phyloP scores from a whole-genome alignment of 2,888 invertebrate genomes.

The Heliconius aoede region DNA sequence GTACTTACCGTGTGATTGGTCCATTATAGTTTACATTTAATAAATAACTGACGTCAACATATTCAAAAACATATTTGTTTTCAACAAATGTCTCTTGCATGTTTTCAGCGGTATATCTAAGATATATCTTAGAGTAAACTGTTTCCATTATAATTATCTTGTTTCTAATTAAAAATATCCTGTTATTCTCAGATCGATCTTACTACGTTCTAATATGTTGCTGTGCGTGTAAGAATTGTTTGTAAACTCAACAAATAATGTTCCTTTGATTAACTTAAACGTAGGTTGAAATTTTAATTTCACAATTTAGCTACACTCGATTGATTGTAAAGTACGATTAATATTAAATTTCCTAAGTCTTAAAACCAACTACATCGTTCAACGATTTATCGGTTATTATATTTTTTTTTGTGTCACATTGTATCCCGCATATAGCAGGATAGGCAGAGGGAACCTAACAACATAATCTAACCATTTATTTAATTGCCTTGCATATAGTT shows the following conservation, averaged over 20 bases:
- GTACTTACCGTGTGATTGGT: constrained; percentile 59
- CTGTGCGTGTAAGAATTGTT: constrained; percentile 9
- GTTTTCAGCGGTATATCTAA: constrained; percentile 70
- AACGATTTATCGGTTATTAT: not conserved
- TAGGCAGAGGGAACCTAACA: too few relatives aligned
- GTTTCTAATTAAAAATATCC: constrained; percentile 78
- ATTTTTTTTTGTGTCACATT: too few relatives aligned
- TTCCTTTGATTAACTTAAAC: constrained; percentile 15
- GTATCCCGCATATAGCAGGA: too few relatives aligned
- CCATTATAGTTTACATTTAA: constrained; percentile 58
- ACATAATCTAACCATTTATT: too few relatives aligned
- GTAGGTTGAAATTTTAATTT: constrained; percentile 21
- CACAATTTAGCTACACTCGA: constrained; percentile 7
- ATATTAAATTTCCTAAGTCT: not conserved
- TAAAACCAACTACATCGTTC: not conserved
- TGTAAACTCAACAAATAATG: constrained; percentile 1
- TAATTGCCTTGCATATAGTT: not conserved
- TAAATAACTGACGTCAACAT: constrained; percentile 63
- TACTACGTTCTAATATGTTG: constrained; percentile 53
- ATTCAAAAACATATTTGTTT: constrained; percentile 79
- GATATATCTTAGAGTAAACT: constrained; percentile 57
- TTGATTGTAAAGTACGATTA: not conserved
- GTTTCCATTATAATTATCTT: constrained; percentile 79
- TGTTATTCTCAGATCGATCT: constrained; percentile 61
- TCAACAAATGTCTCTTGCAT: constrained; percentile 64